Evolutionary conservation across 2,797 vertebrate species (phyloP), one percentile per base, ranked within the genome.

Genomic region (Vespertilio murinus): DNA sequence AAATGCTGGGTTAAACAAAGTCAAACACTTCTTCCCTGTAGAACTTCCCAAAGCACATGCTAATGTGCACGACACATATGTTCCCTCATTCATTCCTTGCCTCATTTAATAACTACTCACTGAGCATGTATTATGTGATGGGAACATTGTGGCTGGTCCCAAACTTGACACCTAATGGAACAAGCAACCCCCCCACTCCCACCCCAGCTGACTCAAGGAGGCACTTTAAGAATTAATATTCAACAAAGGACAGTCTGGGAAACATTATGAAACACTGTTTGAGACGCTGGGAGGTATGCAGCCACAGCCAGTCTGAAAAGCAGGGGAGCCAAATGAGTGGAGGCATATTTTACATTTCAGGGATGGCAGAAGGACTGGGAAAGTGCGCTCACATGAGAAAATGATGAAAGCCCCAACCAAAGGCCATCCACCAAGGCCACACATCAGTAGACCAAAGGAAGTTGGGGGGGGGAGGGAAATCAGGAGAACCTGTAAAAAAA

Each of bases 391-490:
- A 7, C 0, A 42, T 14, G 61, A 83, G 78, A 74, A 94, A 91
- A 81, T 14, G 20, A 77, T 78, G 61, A 86, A 78, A 81, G 61
- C 8, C 22, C 35, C 88, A 71, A 35, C 33, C 14, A 35, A 82
- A 95, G 54, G 81, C 65, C 54, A 42, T 70, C 61, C 1, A 75
- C 28, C 45, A 81, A 42, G 30, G 12, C 40, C 82, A 70, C 69
- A 23, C 61, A 84, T 59, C 56, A 83, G 59, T 1, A 82, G 56
- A 94, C 33, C 74, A 65, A 69, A 79, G 38, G n/a, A 61, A 28
- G 49, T 61, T 30, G 71, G 49, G 91, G 85, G 93, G 54, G 91
- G 71, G 49, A 90, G 82, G 92, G 54, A 94, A 94, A 95, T 71
- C 11, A 77, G 52, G 20, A 91, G 54, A 89, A 91, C 10, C 74